Conservation (phyloP, 2,888 invertebrate species). For the Xestobium rufovillosum region DNA sequence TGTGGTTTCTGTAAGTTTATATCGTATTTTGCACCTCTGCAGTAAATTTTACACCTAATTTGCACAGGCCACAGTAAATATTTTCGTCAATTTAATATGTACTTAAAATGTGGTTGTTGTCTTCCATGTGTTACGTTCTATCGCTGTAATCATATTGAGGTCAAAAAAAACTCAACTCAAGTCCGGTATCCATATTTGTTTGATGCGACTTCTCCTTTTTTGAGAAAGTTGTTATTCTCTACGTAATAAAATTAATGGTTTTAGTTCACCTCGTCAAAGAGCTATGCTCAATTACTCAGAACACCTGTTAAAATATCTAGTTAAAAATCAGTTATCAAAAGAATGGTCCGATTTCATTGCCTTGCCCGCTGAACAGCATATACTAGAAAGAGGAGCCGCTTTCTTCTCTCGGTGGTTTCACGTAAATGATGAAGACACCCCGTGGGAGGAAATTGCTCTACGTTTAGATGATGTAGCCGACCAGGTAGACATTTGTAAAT, state of each 20-base stretch:
- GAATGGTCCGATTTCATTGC: conserved; percentile 46
- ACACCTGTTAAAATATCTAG: too few species aligned
- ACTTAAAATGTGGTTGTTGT: too few species aligned
- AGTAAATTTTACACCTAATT: too few species aligned
- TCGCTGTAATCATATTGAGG: too few species aligned
- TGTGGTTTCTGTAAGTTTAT: too few species aligned
- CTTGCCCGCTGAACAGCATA: conserved; percentile 42
- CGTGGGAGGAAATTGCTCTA: conserved; percentile 41
- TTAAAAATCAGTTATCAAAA: conserved; percentile 37
- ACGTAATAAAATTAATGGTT: conserved; percentile 10
- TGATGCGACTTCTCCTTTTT: conserved; percentile 5
- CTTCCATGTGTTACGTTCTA: too few species aligned
- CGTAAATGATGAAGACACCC: conserved; percentile 42
- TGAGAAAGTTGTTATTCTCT: conserved; percentile 2
- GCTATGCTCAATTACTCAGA: conserved; percentile 54
- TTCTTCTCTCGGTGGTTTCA: conserved; percentile 57
- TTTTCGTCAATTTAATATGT: too few species aligned
- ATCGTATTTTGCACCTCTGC: too few species aligned
- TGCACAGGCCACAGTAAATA: too few species aligned
- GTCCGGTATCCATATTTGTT: too few species aligned
- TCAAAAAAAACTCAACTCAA: too few species aligned
- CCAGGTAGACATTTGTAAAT: too few species aligned
- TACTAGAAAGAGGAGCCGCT: conserved; percentile 50
- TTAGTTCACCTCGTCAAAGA: conserved; percentile 46
- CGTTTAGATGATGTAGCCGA: conserved; percentile 40